Evolutionary conservation across 1,140 invertebrate species (phyloP), one percentile per base, ranked within the genome.

Genomic region (Drosophila ironensis): DNA sequence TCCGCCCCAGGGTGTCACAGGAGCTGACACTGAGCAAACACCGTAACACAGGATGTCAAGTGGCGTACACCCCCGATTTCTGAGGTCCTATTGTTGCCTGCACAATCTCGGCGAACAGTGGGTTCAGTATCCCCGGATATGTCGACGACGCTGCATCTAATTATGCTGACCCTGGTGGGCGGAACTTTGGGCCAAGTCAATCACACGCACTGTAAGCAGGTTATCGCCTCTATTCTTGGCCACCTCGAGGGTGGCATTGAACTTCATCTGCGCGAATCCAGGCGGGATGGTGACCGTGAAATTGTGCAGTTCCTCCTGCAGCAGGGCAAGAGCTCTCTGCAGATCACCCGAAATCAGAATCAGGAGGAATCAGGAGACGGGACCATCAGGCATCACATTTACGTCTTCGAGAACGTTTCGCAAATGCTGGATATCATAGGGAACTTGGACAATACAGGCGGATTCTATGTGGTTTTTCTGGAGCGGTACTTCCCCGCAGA

Each of bases 21-120:
- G 28, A 28, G 30, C 9, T 82, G 78, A 82, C 78, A 71, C 53
- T 71, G 30, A 52, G 40, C 47, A 84, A 82, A 82, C 70, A 82
- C 59, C 33, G 6, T 22, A 17, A 22, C 38, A 42, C 35, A 33
- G 73, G 78, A 57, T 76, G 72, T 69, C 56, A 75, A 48, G 22
- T 27, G 27, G 30, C 17, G 30, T 35, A 61, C 51, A 12, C 30
- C 33, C 22, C 6, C 3, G 16, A 14, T 7, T 37, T 22, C 12
- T 14, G 24, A 38, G 64, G 59, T 35, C 37, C 42, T 24, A 45
- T 45, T 53, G 17, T 57, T 64, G 40, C 19, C 12, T 9, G 22
- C 11, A 35, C 37, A 78, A 80, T 81, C 76, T 41, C 52, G 45
- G 50, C 17, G 4, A 16, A 14, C 7, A 40, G 41, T 35, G n/a